Base-by-base conservation (phyloP, 2,797 vertebrate genomes). In the Gallinago solitaria region DNA sequence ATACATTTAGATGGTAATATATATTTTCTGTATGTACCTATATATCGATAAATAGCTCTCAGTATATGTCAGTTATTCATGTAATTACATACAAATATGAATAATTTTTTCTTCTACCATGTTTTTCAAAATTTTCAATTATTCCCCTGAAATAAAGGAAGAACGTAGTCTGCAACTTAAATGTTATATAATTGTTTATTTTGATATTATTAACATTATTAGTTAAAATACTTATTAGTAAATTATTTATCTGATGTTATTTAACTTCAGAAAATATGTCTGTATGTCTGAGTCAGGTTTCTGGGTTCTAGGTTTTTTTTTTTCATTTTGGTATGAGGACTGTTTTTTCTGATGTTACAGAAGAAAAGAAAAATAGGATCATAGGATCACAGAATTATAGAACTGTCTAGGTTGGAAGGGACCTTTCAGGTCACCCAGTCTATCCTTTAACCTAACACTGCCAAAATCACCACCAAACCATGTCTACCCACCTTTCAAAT, bases 141-240 rank as follows among this genome's bases (percentile, higher is more conserved):
- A 50, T n/a, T 5, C 3, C 21, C 10, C 35, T 39, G 7, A 90
- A 70, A 59, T 28, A 65, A 76, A 76, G 2, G 14, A 8, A 53
- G 5, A 83, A 12, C 1, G 1, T 6, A 28, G 41, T 45, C 4
- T 41, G 41, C 3, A 61, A 61, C 37, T 25, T 14, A 33, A 15
- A 16, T 5, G 1, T 0, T 7, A 18, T 48, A 54, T 56, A 4
- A 11, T 3, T 45, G 9, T 35, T 51, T n/a, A 32, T 30, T 28
- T 47, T 9, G 1, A 4, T 43, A 13, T 19, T n/a, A 59, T 35
- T 50, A 53, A 0, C 3, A 27, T 50, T 57, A 32, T 37, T 43
- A 28, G 43, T 60, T 1, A 12, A 67, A 67, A 67, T 30, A 17
- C 33, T 61, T 35, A 13, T 32, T 51, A 45, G 10, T 27, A 28